These are phyloP conservation scores for Acanthopagrus latus DNA, from an alignment of 2,797 vertebrate species.

Conservation along the genomic window DNA sequence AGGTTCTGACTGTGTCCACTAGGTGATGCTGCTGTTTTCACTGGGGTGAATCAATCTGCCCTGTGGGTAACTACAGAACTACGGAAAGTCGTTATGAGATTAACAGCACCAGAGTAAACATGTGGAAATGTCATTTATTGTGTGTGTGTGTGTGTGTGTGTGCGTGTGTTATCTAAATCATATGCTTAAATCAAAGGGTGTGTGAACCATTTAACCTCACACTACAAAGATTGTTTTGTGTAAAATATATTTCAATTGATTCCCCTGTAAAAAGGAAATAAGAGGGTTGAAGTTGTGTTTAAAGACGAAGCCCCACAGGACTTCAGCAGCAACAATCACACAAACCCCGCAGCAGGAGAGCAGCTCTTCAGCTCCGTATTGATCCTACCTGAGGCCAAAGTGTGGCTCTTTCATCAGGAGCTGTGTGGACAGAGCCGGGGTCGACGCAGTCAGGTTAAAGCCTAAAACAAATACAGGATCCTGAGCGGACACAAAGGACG, in stretches of 20 bases:
- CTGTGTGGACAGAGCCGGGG: constrained; percentile 33
- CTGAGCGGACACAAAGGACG: constrained; percentile 36
- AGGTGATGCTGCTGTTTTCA: constrained; percentile 43
- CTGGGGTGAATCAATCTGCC: neutral
- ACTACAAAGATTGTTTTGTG: neutral
- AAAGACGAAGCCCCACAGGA: neutral
- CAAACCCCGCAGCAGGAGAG: neutral
- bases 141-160: neutral
- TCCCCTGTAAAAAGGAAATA: neutral
- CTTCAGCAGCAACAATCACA: neutral
- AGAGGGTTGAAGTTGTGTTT: neutral
- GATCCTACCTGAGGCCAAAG: constrained; percentile 20
- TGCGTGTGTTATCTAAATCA: neutral
- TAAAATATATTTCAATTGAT: neutral
- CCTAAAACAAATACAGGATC: constrained; percentile 59
- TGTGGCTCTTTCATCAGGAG: constrained; percentile 42
- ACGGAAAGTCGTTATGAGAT: neutral
- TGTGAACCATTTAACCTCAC: neutral
- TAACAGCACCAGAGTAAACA: constrained; percentile 10
- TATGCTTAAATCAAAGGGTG: neutral
- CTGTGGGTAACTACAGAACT: neutral
- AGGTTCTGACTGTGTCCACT: constrained; percentile 37
- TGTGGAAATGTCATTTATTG: neutral
- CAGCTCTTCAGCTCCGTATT: neutral
- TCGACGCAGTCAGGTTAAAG: constrained; percentile 23